A percentile compares a stretch with the other conserved stretches of the same genome.
Evolutionary conservation across 2,888 invertebrate genomes (phyloP).

Genomic region (Palloptera scutellata): DNA sequence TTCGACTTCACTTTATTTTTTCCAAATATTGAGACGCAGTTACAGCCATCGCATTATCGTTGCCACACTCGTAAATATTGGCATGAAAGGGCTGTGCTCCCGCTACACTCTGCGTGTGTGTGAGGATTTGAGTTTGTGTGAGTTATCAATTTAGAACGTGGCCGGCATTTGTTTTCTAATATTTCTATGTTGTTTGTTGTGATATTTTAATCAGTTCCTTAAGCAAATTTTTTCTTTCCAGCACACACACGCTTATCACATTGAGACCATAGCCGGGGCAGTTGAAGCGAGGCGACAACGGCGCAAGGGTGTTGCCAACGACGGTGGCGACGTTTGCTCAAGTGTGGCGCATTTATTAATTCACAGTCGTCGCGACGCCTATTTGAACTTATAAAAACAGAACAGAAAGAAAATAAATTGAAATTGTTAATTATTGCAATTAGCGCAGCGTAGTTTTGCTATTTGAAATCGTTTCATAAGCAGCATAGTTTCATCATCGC

Average conservation of each 20-base stretch:
- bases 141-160: slow-evolving; percentile 60
- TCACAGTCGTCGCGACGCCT: slow-evolving; percentile 9
- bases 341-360: not conserved
- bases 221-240: too few relatives aligned
- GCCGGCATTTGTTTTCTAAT: slow-evolving; percentile 47
- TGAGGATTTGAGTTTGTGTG: slow-evolving; percentile 4
- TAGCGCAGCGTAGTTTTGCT: slow-evolving; percentile 1
- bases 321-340: not conserved
- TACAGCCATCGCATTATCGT: too few relatives aligned
- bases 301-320: not conserved
- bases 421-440: slow-evolving; percentile 4
- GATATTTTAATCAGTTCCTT: too few relatives aligned
- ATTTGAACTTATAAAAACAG: not conserved
- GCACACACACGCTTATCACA: too few relatives aligned
- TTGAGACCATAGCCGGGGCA: not conserved
- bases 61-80: too few relatives aligned
- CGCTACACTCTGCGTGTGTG: not conserved
- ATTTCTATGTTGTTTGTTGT: not conserved
- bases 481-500: too few relatives aligned
- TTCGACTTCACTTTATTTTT: not conserved
- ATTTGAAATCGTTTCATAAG: not conserved
- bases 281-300: not conserved
- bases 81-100: too few relatives aligned
- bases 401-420: not conserved
- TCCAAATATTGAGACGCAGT: too few relatives aligned